Evolutionary conservation across 1,140 invertebrate genomes (phyloP).

Genomic region (Conopomorpha cramerella): DNA sequence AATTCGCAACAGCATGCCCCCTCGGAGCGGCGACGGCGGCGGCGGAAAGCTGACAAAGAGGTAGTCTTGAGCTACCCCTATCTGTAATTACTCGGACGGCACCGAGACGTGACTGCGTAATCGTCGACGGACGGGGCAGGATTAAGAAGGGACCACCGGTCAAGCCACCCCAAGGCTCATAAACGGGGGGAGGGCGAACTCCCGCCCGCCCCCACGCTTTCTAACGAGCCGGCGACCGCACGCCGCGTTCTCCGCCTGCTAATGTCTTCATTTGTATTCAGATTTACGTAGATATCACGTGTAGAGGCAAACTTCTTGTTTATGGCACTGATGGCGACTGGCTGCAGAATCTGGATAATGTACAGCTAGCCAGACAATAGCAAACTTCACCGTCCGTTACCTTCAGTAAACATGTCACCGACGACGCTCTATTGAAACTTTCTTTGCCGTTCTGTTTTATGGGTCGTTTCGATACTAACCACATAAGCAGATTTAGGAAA

Average conservation of each 20-base stretch:
- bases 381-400: too few relatives aligned
- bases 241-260: slow-evolving; percentile 6
- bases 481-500: too few relatives aligned
- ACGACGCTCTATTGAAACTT: too few relatives aligned
- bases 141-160: slow-evolving; percentile 12
- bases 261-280: slow-evolving; percentile 50
- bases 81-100: not conserved
- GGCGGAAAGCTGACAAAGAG: slow-evolving; percentile 1
- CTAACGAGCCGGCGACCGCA: slow-evolving; percentile 15
- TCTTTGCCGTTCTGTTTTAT: too few relatives aligned
- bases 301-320: too few relatives aligned
- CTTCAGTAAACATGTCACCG: too few relatives aligned
- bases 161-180: slow-evolving; percentile 10
- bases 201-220: not conserved
- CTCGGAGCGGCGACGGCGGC: too few relatives aligned
- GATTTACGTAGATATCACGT: slow-evolving; percentile 30
- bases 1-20: too few relatives aligned
- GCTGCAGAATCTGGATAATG: too few relatives aligned
- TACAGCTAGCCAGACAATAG: too few relatives aligned
- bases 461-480: too few relatives aligned
- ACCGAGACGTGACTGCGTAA: slow-evolving; percentile 5
- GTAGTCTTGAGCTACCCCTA: not conserved
- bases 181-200: not conserved
- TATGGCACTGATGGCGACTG: too few relatives aligned
- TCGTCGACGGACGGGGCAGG: slow-evolving; percentile 2